phyloP scores from a whole-genome alignment of 1,140 invertebrate species.

The Melitaea cinxia region DNA sequence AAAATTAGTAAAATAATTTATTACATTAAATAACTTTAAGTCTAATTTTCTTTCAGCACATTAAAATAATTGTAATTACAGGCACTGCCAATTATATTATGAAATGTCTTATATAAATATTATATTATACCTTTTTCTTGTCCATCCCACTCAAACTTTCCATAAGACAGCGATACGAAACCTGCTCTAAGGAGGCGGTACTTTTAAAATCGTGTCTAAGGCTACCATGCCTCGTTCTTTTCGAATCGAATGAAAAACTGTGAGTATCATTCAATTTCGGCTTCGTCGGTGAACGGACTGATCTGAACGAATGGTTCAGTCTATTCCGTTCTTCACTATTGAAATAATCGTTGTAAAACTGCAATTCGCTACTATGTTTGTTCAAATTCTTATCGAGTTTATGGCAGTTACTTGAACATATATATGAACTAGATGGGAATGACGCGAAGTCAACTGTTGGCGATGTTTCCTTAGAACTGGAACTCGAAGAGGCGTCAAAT shows the following conservation, averaged over 20 bases:
- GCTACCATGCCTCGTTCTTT: conserved; percentile 57
- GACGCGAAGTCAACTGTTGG: conserved; percentile 55
- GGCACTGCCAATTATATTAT: too few species aligned
- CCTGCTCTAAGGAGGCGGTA: conserved; percentile 61
- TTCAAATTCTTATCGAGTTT: conserved; percentile 32
- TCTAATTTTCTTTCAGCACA: too few species aligned
- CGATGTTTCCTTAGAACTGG: conserved; percentile 72
- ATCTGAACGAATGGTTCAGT: conserved; percentile 66
- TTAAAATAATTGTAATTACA: not conserved
- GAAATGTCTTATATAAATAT: too few species aligned
- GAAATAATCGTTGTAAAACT: conserved; percentile 71
- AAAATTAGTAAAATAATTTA: too few species aligned
- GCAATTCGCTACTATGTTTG: conserved; percentile 49
- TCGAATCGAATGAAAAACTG: conserved; percentile 58
- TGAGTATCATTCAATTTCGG: conserved; percentile 48
- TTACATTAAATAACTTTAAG: too few species aligned
- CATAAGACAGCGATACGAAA: conserved; percentile 62
- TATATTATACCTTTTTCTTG: conserved; percentile 57
- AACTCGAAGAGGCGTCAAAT: conserved; percentile 84
- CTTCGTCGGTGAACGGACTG: conserved; percentile 52
- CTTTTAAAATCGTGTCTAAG: conserved; percentile 58
- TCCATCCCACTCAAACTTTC: conserved; percentile 53
- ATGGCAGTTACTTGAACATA: conserved; percentile 39
- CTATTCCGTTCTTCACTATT: conserved; percentile 57
- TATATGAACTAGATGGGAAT: conserved; percentile 55